phyloP scores from a whole-genome alignment of 1,140 invertebrate genomes.

The Euschistus heros region DNA sequence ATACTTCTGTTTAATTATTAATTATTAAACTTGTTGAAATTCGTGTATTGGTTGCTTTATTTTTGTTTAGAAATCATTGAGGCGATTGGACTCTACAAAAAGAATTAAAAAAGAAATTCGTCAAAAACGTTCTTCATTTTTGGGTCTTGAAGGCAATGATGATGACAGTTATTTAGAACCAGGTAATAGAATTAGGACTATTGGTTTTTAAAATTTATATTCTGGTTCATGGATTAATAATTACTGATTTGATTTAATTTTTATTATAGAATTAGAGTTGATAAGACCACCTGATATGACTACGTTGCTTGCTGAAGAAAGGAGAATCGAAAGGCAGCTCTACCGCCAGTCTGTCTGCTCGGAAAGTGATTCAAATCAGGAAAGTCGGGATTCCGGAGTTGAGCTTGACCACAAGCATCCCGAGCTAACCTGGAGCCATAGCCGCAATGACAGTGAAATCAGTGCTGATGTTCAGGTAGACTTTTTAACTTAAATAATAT shows the following conservation, averaged over 20 bases:
- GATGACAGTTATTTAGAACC: constrained; percentile 55
- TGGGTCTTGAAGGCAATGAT: constrained; percentile 61
- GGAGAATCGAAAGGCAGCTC: constrained; percentile 58
- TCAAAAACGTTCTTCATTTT: constrained; percentile 71
- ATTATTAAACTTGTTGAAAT: not conserved
- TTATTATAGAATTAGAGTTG: constrained; percentile 25
- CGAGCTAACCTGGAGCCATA: constrained; percentile 50
- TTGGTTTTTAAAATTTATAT: not conserved
- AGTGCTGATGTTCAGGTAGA: constrained; percentile 10
- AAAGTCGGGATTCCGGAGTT: constrained; percentile 64
- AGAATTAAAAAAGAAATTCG: constrained; percentile 76
- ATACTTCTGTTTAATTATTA: not conserved
- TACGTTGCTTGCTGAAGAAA: constrained; percentile 63
- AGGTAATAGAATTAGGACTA: constrained; percentile 22
- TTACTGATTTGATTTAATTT: constrained; percentile 3
- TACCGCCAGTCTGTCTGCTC: constrained; percentile 43
- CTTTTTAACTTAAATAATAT: too few species aligned
- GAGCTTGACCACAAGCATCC: constrained; percentile 51
- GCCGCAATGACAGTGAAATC: constrained; percentile 63
- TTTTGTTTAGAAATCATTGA: constrained; percentile 38
- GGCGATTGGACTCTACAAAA: constrained; percentile 67
- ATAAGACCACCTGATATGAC: constrained; percentile 65
- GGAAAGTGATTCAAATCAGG: constrained; percentile 41
- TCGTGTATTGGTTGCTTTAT: not conserved
- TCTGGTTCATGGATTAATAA: not conserved